Evolutionary conservation across 1,140 invertebrate genomes (phyloP).

Genomic region (Drosophila tropicalis): DNA sequence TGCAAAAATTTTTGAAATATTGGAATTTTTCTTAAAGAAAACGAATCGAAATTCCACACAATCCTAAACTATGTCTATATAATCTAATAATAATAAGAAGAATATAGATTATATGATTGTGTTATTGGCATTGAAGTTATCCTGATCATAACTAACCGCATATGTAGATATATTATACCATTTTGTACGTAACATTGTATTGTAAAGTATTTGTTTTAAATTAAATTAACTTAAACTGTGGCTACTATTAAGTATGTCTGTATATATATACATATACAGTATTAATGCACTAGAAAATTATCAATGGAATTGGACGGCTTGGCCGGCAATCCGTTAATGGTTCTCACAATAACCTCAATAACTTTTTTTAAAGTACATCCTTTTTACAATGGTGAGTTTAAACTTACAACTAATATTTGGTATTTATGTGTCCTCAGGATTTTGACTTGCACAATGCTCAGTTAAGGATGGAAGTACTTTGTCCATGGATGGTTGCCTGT

Average conservation of each 20-base stretch:
- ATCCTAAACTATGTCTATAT: neutral
- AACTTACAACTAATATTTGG: constrained; percentile 14
- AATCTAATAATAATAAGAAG: neutral
- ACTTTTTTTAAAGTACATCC: constrained; percentile 7
- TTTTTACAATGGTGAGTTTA: neutral
- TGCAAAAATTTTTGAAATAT: too few relatives aligned
- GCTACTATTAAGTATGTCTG: too few relatives aligned
- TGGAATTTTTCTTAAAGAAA: neutral
- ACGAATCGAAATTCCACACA: constrained; percentile 4
- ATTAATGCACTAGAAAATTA: constrained; percentile 19
- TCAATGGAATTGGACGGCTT: constrained; percentile 17
- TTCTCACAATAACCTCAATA: constrained; percentile 6
- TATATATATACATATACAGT: constrained; percentile 1
- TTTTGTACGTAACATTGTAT: constrained; percentile 10
- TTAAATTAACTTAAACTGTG: neutral
- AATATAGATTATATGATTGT: constrained; percentile 5
- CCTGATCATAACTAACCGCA: neutral
- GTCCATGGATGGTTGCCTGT: constrained; percentile 63
- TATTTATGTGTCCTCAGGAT: constrained; percentile 37
- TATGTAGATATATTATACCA: neutral
- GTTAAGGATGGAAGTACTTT: constrained; percentile 58
- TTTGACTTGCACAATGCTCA: constrained; percentile 49
- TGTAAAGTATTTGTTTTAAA: neutral
- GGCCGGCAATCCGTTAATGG: constrained; percentile 14
- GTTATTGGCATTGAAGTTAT: constrained; percentile 7